Evolutionary conservation across 2,113 vertebrate genomes (phyloP).

Genomic region (Oreocharis arfaki): DNA sequence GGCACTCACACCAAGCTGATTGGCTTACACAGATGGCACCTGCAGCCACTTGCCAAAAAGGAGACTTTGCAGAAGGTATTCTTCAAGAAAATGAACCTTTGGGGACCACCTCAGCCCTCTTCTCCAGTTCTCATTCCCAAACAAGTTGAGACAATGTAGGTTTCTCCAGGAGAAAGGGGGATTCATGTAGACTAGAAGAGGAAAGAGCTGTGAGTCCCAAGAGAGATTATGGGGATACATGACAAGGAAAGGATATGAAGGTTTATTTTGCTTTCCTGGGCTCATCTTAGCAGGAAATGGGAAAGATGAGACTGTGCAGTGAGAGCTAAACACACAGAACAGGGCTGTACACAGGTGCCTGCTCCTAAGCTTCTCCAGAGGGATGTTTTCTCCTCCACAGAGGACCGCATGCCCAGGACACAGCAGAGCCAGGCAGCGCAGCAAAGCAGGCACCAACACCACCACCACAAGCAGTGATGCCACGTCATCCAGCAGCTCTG

Average conservation of each 20-base stretch:
- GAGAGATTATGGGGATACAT: neutral
- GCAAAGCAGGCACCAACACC: rapidly evolving
- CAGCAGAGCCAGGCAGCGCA: neutral
- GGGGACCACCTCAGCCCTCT: neutral
- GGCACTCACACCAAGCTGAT: neutral
- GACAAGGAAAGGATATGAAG: neutral
- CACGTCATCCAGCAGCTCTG: neutral
- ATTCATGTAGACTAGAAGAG: neutral
- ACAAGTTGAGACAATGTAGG: neutral
- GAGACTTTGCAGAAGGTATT: neutral
- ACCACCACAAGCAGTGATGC: neutral
- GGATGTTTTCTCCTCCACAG: neutral
- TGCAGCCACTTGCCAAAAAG: neutral
- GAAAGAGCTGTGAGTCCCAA: neutral
- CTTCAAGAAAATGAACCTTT: neutral
- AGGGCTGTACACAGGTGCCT: neutral
- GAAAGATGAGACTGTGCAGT: neutral
- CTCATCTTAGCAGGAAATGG: neutral
- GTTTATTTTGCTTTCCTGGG: neutral
- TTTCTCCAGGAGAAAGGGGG: neutral
- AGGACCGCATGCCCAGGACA: neutral
- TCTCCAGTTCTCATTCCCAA: neutral
- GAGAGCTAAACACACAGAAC: neutral
- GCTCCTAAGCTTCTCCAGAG: neutral
- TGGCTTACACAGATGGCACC: neutral